Conservation (phyloP, 2,113 vertebrate species). For the Salvelinus namaycush region DNA sequence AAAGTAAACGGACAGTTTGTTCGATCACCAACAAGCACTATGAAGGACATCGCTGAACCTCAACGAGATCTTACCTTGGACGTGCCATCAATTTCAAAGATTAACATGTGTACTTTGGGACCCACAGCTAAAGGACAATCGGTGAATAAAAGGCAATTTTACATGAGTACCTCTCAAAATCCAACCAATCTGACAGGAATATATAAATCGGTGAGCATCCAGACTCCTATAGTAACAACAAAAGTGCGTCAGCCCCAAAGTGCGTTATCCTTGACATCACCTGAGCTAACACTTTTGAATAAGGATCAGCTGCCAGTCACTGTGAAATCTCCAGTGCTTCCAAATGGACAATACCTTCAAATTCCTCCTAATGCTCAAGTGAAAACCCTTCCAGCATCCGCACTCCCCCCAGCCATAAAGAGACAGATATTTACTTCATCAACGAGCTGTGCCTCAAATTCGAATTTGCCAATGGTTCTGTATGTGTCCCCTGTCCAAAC, state of each 20-base stretch:
- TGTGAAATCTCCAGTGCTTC: conserved; percentile 66
- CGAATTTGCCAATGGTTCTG: conserved; percentile 69
- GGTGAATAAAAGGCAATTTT: conserved; percentile 66
- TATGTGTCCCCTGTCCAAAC: conserved; percentile 82
- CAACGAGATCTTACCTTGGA: conserved; percentile 65
- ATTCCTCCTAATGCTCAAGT: conserved; percentile 82
- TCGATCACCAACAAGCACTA: conserved; percentile 61
- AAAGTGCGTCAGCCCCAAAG: conserved; percentile 48
- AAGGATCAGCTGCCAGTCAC: conserved; percentile 55
- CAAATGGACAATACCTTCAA: conserved; percentile 80
- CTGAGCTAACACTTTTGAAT: conserved; percentile 60
- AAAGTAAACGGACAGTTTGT: conserved; percentile 77
- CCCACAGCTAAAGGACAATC: conserved; percentile 65
- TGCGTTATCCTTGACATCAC: conserved; percentile 41
- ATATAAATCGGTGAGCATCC: conserved; percentile 52
- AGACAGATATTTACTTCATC: conserved; percentile 74
- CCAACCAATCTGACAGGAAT: conserved; percentile 44
- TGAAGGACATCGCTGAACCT: conserved; percentile 47
- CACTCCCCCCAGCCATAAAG: conserved; percentile 75
- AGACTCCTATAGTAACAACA: conserved; percentile 48
- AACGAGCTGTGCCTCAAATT: conserved; percentile 41
- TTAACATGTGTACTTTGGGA: conserved; percentile 65
- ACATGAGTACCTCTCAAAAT: conserved; percentile 51
- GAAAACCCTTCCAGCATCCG: conserved; percentile 76
- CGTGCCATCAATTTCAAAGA: conserved; percentile 52